A percentile compares a stretch with the other conserved stretches of the same genome.
phyloP scores from a whole-genome alignment of 92 coral and sea anemone species.

The Chrysogorgia sp. region DNA sequence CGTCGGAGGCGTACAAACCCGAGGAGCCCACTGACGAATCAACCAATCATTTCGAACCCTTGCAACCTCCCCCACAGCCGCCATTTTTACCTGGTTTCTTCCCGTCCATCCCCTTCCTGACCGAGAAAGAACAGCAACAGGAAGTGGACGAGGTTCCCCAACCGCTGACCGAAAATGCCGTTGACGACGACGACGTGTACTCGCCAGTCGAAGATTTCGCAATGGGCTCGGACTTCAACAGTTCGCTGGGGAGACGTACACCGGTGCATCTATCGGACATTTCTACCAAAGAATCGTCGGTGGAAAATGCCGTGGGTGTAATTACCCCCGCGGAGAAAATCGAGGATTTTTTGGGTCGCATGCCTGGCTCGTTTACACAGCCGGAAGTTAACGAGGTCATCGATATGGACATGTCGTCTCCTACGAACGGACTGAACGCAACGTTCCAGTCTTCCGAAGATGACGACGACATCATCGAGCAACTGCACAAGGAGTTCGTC shows the following conservation, averaged over 20 bases:
- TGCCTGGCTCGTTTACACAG: slow-evolving; percentile 4
- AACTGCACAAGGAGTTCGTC: slow-evolving; percentile 92
- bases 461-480: slow-evolving; percentile 87
- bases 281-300: slow-evolving; percentile 3
- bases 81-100: neutral
- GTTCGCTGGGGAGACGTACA: slow-evolving; percentile 10
- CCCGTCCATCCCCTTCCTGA: neutral
- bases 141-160: neutral
- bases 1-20: slow-evolving; percentile 1
- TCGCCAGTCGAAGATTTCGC: neutral
- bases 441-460: neutral
- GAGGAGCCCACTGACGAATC: neutral
- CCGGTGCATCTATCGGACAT: slow-evolving; percentile 33
- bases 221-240: slow-evolving; percentile 9
- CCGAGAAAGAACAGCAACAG: neutral
- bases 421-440: slow-evolving; percentile 36
- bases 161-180: neutral
- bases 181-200: neutral
- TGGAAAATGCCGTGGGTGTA: slow-evolving; percentile 30
- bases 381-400: slow-evolving; percentile 14
- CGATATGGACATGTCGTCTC: slow-evolving; percentile 93
- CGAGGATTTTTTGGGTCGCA: slow-evolving; percentile 32
- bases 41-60: neutral
- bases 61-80: neutral
- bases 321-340: slow-evolving; percentile 25